phyloP scores from a whole-genome alignment of 1,140 invertebrate species.

The Drosophila arawakana region DNA sequence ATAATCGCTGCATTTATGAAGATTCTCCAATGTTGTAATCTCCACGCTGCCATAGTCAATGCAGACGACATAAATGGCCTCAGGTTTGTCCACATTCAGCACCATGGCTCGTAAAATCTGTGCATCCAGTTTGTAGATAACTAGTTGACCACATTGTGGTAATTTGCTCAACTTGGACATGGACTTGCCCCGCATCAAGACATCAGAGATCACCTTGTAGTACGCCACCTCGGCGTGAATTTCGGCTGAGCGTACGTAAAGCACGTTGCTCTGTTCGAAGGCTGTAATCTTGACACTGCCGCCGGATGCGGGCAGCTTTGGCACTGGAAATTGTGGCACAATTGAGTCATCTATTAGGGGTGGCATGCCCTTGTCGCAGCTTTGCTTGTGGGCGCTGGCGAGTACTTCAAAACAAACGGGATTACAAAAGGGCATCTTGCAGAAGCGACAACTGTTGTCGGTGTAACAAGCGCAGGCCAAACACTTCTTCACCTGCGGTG shows the following conservation, averaged over 20 bases:
- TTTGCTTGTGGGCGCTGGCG: constrained; percentile 23
- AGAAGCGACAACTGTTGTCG: constrained; percentile 43
- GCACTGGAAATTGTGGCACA: neutral
- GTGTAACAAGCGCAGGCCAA: constrained; percentile 45
- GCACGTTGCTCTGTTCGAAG: constrained; percentile 67
- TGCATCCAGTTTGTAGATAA: constrained; percentile 52
- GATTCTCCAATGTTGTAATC: constrained; percentile 36
- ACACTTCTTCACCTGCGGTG: constrained; percentile 23
- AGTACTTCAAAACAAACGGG: constrained; percentile 41
- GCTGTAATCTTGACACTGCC: constrained; percentile 64
- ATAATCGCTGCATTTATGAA: constrained; percentile 53
- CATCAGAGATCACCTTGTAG: constrained; percentile 41
- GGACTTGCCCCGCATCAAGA: constrained; percentile 35
- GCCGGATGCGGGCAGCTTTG: constrained; percentile 46
- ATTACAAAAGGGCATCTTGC: constrained; percentile 57
- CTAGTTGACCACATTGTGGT: constrained; percentile 65
- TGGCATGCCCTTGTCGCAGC: constrained; percentile 24
- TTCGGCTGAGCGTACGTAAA: constrained; percentile 65
- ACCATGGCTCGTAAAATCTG: constrained; percentile 66
- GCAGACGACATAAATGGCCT: constrained; percentile 62
- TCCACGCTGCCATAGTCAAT: constrained; percentile 77
- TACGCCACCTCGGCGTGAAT: constrained; percentile 53
- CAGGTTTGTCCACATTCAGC: constrained; percentile 50
- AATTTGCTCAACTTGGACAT: constrained; percentile 23
- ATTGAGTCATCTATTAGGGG: constrained; percentile 3